These are phyloP conservation scores for Stictonetta naevosa DNA, from an alignment of 2,113 vertebrate species.

Conservation along the genomic window DNA sequence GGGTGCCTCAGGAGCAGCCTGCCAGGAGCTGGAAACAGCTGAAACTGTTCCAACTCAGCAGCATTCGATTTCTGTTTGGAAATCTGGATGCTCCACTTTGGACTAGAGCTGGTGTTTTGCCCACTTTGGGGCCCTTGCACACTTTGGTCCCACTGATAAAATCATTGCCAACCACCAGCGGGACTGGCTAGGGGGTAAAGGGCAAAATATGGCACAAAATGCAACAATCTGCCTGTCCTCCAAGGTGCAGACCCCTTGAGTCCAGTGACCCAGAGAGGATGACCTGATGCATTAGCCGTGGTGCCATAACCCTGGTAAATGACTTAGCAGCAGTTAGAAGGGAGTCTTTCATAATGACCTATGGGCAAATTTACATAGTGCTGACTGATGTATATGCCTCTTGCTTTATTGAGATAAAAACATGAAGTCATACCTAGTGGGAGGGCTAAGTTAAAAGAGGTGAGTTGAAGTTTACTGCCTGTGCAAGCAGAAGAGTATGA, in stretches of 20 bases:
- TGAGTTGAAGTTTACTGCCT: background rate
- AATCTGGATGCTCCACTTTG: background rate
- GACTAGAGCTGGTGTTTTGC: background rate
- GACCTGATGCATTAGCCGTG: background rate
- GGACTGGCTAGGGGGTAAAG: background rate
- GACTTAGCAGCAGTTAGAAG: background rate
- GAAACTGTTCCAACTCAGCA: background rate
- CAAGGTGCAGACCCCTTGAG: fast-evolving
- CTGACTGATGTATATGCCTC: background rate
- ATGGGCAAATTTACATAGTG: background rate
- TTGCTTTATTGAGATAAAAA: background rate
- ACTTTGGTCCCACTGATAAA: background rate
- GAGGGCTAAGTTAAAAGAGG: slow-evolving; percentile 21
- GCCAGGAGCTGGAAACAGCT: background rate
- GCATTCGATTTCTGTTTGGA: background rate
- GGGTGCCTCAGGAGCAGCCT: background rate
- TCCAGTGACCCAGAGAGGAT: background rate
- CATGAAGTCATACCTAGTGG: background rate
- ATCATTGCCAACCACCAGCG: background rate
- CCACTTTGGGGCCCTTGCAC: background rate
- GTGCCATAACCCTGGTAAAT: background rate
- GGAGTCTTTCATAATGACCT: background rate
- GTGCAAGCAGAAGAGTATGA: background rate
- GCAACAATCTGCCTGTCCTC: background rate
- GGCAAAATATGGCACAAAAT: background rate